phyloP scores from a whole-genome alignment of 1,140 invertebrate genomes.

The Dryas iulia region DNA sequence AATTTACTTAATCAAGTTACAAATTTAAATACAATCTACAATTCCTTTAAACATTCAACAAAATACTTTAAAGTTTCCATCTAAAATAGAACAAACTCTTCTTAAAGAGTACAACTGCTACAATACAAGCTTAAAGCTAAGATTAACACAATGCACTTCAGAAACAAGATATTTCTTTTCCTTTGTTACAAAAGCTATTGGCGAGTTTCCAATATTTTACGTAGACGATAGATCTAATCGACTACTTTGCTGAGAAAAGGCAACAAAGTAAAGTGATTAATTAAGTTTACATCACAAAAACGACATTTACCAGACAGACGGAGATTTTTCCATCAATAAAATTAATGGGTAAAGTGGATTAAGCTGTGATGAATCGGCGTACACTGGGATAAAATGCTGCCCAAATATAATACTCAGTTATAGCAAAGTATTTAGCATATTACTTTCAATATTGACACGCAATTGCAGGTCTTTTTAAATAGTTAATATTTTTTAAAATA shows the following conservation, averaged over 20 bases:
- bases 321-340: slow-evolving; percentile 24
- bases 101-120: background rate
- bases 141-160: slow-evolving; percentile 33
- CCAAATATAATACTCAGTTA: background rate
- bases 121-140: slow-evolving; percentile 24
- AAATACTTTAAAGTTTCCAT: background rate
- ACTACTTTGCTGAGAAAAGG: slow-evolving; percentile 31
- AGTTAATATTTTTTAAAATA: background rate
- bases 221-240: slow-evolving; percentile 43
- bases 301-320: slow-evolving; percentile 17
- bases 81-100: slow-evolving; percentile 1
- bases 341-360: slow-evolving; percentile 12
- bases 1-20: no score
- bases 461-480: background rate
- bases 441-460: background rate
- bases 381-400: background rate
- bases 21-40: background rate
- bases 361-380: slow-evolving; percentile 4
- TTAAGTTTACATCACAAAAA: slow-evolving; percentile 28
- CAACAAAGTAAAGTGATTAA: slow-evolving; percentile 44
- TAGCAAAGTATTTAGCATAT: background rate
- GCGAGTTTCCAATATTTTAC: slow-evolving; percentile 44
- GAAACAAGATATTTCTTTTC: slow-evolving; percentile 33
- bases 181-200: slow-evolving; percentile 37
- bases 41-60: background rate